Evolutionary conservation across 2,888 invertebrate genomes (phyloP), one percentile per base, ranked within the genome.

Genomic region (Beris morrisii): DNA sequence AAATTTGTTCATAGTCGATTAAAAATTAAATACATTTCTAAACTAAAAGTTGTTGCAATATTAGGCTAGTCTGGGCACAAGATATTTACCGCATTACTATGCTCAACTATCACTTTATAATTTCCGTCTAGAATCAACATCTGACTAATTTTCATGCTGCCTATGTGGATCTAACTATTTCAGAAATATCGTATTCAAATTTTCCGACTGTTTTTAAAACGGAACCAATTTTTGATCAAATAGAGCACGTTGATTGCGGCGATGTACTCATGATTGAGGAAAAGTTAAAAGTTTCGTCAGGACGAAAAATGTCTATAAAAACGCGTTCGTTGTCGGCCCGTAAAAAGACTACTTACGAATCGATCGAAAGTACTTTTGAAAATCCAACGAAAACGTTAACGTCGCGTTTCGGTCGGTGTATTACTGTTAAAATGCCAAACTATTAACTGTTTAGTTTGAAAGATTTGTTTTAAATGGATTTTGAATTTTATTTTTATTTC

Each of bases 341-440:
- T n/a, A 58, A 58, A 13, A 58, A 58, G 12, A 22, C 2, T 12
- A 58, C 22, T 30, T 9, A 28, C 30, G 58, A 58, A 12, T 28
- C 45, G 5, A 30, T 46, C 5, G 46, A 58, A 22, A 28, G 3
- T 22, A 13, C 30, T 45, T 5, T 13, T 30, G 58, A 58, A 4
- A 46, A 12, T 5, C n/a, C 58, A 28, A 22, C 44, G 12, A 38
- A 13, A 56, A 61, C 50, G 32, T 15, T 48, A n/a, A 61, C 45
- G 31, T 61, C 59, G n/a, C 31, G 59, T 22, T 61, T 61, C 38
- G 59, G 59, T 13, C 31, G 59, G 3, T 50, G 50, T 45, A 61
- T 61, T 38, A 61, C 59, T 7, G 50, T 61, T 12, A 61, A 61
- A 61, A 38, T n/a, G 12, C 59, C 50, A 31, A 50, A 50, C 9